A percentile compares a stretch with the other conserved stretches of the same genome.
Evolutionary conservation across 2,113 vertebrate genomes (phyloP).

Genomic region (Castor canadensis): DNA sequence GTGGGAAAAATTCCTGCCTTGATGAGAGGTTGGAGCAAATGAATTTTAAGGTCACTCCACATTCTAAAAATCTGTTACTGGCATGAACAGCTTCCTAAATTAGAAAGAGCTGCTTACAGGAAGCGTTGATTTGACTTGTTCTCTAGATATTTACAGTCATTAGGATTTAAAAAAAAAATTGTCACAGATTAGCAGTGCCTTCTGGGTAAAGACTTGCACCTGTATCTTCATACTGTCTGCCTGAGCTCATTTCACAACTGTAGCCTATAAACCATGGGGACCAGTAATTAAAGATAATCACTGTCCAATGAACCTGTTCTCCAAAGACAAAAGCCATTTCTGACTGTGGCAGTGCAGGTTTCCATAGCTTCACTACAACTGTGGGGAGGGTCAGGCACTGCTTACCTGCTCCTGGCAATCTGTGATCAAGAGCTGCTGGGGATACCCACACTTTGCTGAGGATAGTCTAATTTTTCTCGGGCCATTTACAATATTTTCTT

Average conservation of each 20-base stretch:
- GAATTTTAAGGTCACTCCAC: conserved; percentile 7
- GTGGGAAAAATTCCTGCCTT: background rate
- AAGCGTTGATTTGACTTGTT: conserved; percentile 46
- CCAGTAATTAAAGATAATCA: background rate
- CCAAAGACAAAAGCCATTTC: background rate
- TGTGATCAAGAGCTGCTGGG: accelerated
- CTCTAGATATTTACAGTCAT: conserved; percentile 14
- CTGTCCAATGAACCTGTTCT: background rate
- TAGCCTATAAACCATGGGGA: background rate
- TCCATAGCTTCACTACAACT: background rate
- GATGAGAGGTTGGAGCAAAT: background rate
- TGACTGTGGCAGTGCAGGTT: no score
- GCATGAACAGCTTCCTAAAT: conserved; percentile 31
- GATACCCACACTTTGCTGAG: background rate
- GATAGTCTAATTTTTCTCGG: background rate
- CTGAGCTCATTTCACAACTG: background rate
- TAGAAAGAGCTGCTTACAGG: conserved; percentile 46
- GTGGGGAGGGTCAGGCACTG: background rate
- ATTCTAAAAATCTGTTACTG: conserved; percentile 35
- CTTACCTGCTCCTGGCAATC: background rate
- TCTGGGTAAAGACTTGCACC: background rate
- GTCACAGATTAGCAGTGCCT: background rate
- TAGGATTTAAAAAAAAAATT: background rate
- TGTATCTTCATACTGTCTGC: background rate
- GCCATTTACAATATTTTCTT: background rate